Percentiles rank a stretch among this genome's conserved stretches.
phyloP scores from a whole-genome alignment of 2,797 vertebrate species.

The Clamator glandarius region DNA sequence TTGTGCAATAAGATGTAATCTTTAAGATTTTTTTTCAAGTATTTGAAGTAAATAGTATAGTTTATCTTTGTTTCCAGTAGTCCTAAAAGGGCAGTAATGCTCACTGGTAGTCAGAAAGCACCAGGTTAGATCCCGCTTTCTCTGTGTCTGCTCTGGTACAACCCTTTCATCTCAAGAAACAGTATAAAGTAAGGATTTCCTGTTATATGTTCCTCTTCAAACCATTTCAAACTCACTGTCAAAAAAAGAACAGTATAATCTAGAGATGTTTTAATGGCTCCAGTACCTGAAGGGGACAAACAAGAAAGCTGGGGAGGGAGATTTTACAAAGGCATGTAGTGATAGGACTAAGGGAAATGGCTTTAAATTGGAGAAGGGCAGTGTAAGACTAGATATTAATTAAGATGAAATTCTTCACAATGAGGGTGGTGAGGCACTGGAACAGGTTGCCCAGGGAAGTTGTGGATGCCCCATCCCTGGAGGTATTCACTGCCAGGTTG shows the following conservation, averaged over 20 bases:
- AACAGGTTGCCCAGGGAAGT: too few relatives aligned
- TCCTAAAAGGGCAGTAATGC: neutral
- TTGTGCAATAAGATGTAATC: neutral
- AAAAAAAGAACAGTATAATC: neutral
- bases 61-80: neutral
- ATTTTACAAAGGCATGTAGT: too few relatives aligned
- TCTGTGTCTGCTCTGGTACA: neutral
- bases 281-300: too few relatives aligned
- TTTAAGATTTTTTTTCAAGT: constrained; percentile 13
- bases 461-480: too few relatives aligned
- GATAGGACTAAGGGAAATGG: too few relatives aligned
- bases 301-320: too few relatives aligned
- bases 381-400: too few relatives aligned
- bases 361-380: too few relatives aligned
- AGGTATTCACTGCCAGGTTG: too few relatives aligned
- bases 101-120: neutral
- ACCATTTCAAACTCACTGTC: neutral
- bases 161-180: neutral
- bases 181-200: neutral
- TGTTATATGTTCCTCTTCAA: neutral
- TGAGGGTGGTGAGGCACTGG: too few relatives aligned
- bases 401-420: too few relatives aligned
- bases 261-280: neutral
- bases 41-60: neutral
- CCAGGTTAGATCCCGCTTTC: neutral